Base-by-base conservation (phyloP, 92 coral and sea anemone genomes). In the Isaurus tuberculatus region DNA sequence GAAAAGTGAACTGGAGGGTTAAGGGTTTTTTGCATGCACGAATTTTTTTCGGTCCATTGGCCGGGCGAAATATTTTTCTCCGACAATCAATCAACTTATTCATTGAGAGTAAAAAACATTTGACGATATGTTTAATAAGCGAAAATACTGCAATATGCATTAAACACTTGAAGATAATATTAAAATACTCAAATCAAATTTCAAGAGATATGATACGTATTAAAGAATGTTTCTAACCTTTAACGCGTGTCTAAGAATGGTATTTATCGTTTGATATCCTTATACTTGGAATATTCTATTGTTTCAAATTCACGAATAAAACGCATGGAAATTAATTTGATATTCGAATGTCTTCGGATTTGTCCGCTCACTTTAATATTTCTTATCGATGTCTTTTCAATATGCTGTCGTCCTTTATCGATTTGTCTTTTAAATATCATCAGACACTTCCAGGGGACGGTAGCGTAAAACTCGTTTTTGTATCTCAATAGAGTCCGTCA, bases 371-470 rank as follows among this genome's bases (percentile, higher is more conserved):
- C n/a, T 17, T 69, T 29, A 69, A 20, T 48, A 16, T 36, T 69
- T 69, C 53, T 69, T 17, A 8, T 5, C 26, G 34, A 69, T 34
- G 33, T n/a, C 53, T 69, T 69, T 20, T 17, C 29, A 43, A 69
- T 33, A 0, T 30, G 34, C 74, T 69, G 48, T 69, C 48, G 27
- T 20, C 74, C 23, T 44, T 72, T 53, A 33, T 81, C 46, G 22
- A 37, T 53, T 26, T 72, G 63, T 72, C 87, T 53, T 26, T 72
- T 73, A 53, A 55, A 84, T 31, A 73, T 84, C 11, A 84, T 0
- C 77, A 51, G 30, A 48, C 82, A 73, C 34, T 73, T 84, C 51
- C 37, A 60, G 58, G 49, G 51, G 55, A 58, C 42, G n/a, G 71
- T 55, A n/a, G n/a, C 53, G 53, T 44, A 44, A 44, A 44, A 44